These are phyloP conservation scores for Odocoileus hemionus DNA, from an alignment of 2,113 vertebrate species.

Conservation along the genomic window DNA sequence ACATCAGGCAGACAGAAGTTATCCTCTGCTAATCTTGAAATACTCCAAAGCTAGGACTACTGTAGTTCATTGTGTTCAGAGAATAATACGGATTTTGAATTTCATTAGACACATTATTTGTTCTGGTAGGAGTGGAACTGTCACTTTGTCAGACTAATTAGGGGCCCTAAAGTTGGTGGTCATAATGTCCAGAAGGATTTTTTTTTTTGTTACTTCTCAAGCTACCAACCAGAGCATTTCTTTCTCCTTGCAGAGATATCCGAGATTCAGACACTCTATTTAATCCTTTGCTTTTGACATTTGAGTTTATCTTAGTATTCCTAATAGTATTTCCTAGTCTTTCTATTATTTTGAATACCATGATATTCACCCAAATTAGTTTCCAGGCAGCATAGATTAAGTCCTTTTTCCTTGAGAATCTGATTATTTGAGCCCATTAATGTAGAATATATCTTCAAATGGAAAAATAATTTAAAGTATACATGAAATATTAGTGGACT, in stretches of 20 bases:
- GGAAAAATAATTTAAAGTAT: conserved; percentile 40
- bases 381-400: background rate
- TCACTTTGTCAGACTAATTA: conserved; percentile 57
- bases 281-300: conserved; percentile 11
- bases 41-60: conserved; percentile 23
- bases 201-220: background rate
- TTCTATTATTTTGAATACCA: conserved; percentile 24
- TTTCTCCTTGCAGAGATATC: background rate
- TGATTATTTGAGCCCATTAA: background rate
- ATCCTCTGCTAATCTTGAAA: conserved; percentile 3
- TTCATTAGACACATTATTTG: conserved; percentile 51
- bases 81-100: conserved; percentile 34
- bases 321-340: background rate
- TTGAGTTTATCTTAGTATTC: conserved; percentile 29
- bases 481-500: background rate
- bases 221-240: background rate
- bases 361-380: conserved; percentile 16
- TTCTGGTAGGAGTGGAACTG: conserved; percentile 37
- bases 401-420: background rate
- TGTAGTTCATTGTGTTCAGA: background rate
- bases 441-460: background rate
- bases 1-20: background rate
- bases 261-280: background rate
- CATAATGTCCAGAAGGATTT: conserved; percentile 13
- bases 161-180: background rate